Base-by-base conservation (phyloP, 2,797 vertebrate species). In the Erpetoichthys calabaricus region DNA sequence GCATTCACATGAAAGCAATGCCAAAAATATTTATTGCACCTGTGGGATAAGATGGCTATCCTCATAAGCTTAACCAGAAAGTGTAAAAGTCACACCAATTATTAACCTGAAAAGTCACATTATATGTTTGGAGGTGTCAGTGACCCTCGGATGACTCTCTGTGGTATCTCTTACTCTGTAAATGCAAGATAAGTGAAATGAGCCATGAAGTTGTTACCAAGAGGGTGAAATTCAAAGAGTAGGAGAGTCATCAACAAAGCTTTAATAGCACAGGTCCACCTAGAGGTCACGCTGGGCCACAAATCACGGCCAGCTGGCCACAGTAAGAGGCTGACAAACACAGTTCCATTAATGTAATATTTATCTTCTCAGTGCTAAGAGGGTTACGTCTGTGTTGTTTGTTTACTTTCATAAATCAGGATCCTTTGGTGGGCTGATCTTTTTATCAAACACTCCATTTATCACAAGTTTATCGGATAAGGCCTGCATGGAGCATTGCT, bases 81-180 rank as follows among this genome's bases (percentile, higher is more conserved):
- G 25, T 25, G 25, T 25, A 25, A 25, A 25, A 25, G 25, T 25
- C 25, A 25, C 25, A 25, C 25, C 25, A 25, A 25, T 25, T 25
- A 25, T 25, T 25, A 25, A 25, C 25, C 25, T 25, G 25, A 25
- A 25, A 25, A 25, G 25, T 25, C 25, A 25, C 25, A 25, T 25
- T 25, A 25, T 25, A 25, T 25, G 25, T 25, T 25, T 25, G 25
- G 25, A 25, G 25, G 25, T 25, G 41, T 57, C 45, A 7, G 45
- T 7, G n/a, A 42, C 46, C 46, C 45, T 43, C 4, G 10, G 5
- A 45, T 59, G 44, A 55, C 47, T 42, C 44, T 41, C 8, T 42
- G 4, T n/a, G 53, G 57, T 56, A 62, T 50, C 55, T 45, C 50
- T 54, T n/a, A 60, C 54, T 47, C 25, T 49, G 51, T 46, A 9